Percentiles rank a stretch among this genome's conserved stretches.
Conservation (phyloP, 2,797 vertebrate species). For the Phataginus tricuspis region DNA sequence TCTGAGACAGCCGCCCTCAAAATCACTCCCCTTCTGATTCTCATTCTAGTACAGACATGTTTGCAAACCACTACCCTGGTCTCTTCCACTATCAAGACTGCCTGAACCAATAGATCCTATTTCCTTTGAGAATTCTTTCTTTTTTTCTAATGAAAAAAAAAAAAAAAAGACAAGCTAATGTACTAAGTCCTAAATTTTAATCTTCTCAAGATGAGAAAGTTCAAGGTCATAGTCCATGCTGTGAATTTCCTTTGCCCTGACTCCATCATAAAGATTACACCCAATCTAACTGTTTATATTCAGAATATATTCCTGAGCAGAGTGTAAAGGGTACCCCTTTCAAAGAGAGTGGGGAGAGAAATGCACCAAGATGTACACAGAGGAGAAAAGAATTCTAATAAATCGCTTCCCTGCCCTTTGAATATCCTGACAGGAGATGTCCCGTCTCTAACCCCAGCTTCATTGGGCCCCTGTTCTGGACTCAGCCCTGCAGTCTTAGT, state of each 20-base stretch:
- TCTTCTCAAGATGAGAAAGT: neutral
- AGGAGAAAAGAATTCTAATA: neutral
- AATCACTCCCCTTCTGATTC: neutral
- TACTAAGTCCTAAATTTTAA: neutral
- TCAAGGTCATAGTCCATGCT: neutral
- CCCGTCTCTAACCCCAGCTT: neutral
- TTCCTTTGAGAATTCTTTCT: neutral
- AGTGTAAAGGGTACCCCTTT: neutral
- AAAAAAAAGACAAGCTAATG: neutral
- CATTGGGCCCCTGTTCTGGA: neutral
- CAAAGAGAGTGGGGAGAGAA: neutral
- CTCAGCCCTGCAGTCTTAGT: neutral
- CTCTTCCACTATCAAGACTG: neutral
- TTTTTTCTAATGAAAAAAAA: neutral
- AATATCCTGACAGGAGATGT: neutral
- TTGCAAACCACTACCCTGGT: neutral
- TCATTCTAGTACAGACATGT: neutral
- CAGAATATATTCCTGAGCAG: neutral
- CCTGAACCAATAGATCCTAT: neutral
- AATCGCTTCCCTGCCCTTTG: neutral
- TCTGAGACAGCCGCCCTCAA: neutral
- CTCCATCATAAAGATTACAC: conserved; percentile 4
- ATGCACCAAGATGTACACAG: neutral
- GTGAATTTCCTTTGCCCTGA: neutral
- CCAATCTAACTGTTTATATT: neutral